A percentile compares a stretch with the other conserved stretches of the same genome.
These are phyloP conservation scores for Dinothrombium tinctorium DNA, from an alignment of 1,140 invertebrate species.

Conservation along the genomic window DNA sequence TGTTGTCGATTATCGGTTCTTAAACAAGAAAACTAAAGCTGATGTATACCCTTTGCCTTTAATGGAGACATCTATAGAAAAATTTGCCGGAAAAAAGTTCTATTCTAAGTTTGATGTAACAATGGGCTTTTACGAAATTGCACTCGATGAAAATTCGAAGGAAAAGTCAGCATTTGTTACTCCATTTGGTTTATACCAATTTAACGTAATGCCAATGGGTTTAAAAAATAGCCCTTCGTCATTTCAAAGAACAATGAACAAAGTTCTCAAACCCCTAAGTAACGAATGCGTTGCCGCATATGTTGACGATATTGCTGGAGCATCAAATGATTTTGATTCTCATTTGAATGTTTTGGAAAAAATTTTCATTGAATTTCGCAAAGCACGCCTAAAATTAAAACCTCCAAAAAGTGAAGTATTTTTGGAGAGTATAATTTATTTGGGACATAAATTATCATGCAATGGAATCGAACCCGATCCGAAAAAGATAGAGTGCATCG, in stretches of 20 bases:
- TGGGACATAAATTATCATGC: constrained; percentile 17
- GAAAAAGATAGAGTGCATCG: background rate
- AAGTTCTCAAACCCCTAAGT: background rate
- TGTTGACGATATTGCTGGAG: constrained; percentile 4
- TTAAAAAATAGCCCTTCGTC: constrained; percentile 21
- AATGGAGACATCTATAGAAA: background rate
- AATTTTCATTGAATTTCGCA: background rate
- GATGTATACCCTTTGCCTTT: constrained; percentile 5
- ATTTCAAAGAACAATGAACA: constrained; percentile 19
- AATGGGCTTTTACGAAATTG: constrained; percentile 20
- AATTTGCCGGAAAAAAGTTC: background rate
- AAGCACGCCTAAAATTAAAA: constrained; percentile 12
- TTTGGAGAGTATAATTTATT: background rate
- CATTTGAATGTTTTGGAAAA: constrained; percentile 1
- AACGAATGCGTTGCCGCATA: background rate
- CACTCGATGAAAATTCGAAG: constrained; percentile 14
- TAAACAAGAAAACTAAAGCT: constrained; percentile 2
- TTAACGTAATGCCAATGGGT: constrained; percentile 22
- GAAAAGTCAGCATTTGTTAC: constrained; percentile 15
- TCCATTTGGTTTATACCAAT: constrained; percentile 9
- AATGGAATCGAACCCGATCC: constrained; percentile 9
- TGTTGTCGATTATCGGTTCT: constrained; percentile 13
- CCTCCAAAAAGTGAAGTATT: constrained; percentile 8
- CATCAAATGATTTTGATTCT: constrained; percentile 7
- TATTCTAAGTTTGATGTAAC: constrained; percentile 9